Evolutionary conservation across 1,140 invertebrate species (phyloP).

Genomic region (Bombus soroeensis): DNA sequence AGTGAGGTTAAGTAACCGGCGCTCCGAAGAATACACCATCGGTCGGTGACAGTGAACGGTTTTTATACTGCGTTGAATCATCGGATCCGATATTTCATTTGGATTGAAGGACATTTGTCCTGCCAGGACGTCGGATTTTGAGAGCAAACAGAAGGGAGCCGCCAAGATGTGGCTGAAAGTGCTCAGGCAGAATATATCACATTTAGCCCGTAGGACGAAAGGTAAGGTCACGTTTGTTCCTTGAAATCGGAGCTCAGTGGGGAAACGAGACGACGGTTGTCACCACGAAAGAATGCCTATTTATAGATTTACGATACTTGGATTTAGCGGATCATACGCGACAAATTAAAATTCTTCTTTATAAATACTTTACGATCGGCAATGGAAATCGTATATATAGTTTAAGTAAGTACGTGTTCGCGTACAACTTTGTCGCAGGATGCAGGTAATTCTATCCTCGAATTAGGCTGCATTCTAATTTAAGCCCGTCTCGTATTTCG

Average conservation of each 20-base stretch:
- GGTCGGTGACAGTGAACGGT: slow-evolving; percentile 41
- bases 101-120: neutral
- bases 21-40: neutral
- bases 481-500: slow-evolving; percentile 54
- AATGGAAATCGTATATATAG: neutral
- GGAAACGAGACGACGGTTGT: neutral
- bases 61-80: neutral
- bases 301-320: slow-evolving; percentile 3
- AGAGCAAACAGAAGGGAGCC: slow-evolving; percentile 59
- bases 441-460: slow-evolving; percentile 14
- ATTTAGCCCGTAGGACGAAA: slow-evolving; percentile 76
- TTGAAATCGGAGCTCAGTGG: neutral
- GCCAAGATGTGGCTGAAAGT: slow-evolving; percentile 80
- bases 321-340: neutral
- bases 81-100: slow-evolving; percentile 6
- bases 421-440: too few relatives aligned
- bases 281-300: neutral
- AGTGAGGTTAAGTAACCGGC: slow-evolving; percentile 52
- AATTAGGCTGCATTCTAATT: slow-evolving; percentile 52
- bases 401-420: neutral
- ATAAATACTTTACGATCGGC: neutral
- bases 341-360: neutral
- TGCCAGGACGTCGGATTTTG: slow-evolving; percentile 52
- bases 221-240: slow-evolving; percentile 64
- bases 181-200: slow-evolving; percentile 77